Percentiles rank a stretch among this genome's conserved stretches.
Evolutionary conservation across 2,888 invertebrate species (phyloP).

Genomic region (Tenthredo distinguenda): DNA sequence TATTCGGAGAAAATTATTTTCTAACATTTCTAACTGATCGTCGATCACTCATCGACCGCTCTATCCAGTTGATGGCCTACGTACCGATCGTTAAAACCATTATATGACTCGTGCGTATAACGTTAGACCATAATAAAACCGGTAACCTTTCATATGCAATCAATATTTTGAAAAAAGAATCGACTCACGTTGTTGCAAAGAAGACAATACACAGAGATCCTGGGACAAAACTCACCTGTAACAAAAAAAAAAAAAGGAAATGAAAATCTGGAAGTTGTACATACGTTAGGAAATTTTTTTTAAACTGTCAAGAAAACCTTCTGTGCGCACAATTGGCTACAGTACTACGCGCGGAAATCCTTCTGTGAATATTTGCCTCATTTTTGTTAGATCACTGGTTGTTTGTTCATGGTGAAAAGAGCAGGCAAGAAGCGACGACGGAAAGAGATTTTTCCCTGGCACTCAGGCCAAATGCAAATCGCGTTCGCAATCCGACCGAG

Average conservation of each 20-base stretch:
- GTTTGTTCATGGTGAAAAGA: neutral
- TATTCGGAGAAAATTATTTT: slow-evolving; percentile 43
- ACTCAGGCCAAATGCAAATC: slow-evolving; percentile 58
- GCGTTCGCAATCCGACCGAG: slow-evolving; percentile 52
- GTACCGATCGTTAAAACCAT: slow-evolving; percentile 14
- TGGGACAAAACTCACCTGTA: slow-evolving; percentile 42
- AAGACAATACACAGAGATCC: neutral
- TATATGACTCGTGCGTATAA: slow-evolving; percentile 1
- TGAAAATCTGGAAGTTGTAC: neutral
- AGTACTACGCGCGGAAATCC: neutral
- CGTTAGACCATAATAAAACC: neutral
- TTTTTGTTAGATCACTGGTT: neutral
- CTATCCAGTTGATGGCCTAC: neutral
- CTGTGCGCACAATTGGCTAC: neutral
- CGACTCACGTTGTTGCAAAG: slow-evolving; percentile 17
- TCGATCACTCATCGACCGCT: slow-evolving; percentile 28
- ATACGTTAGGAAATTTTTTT: neutral
- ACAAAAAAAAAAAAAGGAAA: slow-evolving; percentile 1
- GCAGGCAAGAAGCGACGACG: neutral
- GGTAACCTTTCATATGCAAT: neutral
- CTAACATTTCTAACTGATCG: slow-evolving; percentile 26
- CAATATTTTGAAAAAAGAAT: neutral
- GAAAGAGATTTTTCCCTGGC: slow-evolving; percentile 23
- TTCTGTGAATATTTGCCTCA: neutral
- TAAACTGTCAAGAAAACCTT: neutral